Conservation (phyloP, 1,140 invertebrate genomes). For the Calephelis virginiensis region DNA sequence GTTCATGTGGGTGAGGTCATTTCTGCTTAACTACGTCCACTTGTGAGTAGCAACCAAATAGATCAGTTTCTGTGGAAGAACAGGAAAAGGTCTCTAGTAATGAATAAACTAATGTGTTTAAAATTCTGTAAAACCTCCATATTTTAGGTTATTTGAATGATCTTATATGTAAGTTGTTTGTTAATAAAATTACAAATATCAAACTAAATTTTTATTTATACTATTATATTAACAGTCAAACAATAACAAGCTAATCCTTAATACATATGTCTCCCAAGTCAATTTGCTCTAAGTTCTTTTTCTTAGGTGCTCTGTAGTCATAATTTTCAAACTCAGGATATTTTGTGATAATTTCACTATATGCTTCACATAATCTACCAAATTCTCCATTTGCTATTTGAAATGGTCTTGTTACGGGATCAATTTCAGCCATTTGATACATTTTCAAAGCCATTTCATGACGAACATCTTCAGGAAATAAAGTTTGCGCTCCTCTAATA, state of each 20-base stretch:
- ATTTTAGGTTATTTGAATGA: too few relatives aligned
- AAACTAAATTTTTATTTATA: neutral
- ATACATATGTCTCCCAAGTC: neutral
- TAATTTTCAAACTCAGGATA: constrained; percentile 85
- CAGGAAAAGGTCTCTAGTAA: too few relatives aligned
- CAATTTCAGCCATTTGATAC: constrained; percentile 85
- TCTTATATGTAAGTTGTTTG: neutral
- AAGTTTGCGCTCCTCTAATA: constrained; percentile 82
- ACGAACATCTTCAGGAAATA: constrained; percentile 87
- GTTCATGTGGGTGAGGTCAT: too few relatives aligned
- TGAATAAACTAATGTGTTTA: too few relatives aligned
- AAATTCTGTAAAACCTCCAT: too few relatives aligned
- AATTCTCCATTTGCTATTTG: constrained; percentile 90
- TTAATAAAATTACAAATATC: constrained; percentile 18
- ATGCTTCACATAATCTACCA: constrained; percentile 86
- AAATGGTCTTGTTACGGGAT: constrained; percentile 83
- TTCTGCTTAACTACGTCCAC: too few relatives aligned
- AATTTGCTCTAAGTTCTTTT: constrained; percentile 35
- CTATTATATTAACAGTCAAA: constrained; percentile 4
- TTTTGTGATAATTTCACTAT: constrained; percentile 84
- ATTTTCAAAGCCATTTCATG: constrained; percentile 84
- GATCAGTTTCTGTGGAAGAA: too few relatives aligned
- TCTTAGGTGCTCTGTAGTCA: constrained; percentile 82
- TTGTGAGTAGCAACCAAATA: too few relatives aligned
- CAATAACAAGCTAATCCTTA: constrained; percentile 3